phyloP scores from a whole-genome alignment of 2,113 vertebrate species.

The Plectropomus leopardus region DNA sequence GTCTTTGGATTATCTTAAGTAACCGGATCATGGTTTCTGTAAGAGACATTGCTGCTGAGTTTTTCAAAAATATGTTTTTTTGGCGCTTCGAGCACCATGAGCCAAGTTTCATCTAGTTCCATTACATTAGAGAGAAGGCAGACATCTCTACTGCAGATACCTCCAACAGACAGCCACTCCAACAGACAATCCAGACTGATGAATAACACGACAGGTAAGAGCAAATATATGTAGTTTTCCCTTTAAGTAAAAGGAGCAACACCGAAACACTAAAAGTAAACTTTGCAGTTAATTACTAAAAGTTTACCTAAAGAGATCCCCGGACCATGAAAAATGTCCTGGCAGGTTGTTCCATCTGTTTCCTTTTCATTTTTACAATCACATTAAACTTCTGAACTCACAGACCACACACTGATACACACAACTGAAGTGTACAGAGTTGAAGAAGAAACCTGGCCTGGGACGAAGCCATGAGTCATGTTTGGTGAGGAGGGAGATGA shows the following conservation, averaged over 20 bases:
- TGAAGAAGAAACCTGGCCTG: neutral
- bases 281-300: neutral
- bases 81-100: too few relatives aligned
- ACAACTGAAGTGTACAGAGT: neutral
- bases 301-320: neutral
- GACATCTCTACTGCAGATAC: too few relatives aligned
- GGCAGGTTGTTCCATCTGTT: conserved; percentile 9
- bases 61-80: too few relatives aligned
- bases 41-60: too few relatives aligned
- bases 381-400: neutral
- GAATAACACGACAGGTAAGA: too few relatives aligned
- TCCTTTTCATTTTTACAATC: conserved; percentile 10
- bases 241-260: neutral
- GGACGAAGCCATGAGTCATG: neutral
- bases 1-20: too few relatives aligned
- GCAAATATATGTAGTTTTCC: too few relatives aligned
- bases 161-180: too few relatives aligned
- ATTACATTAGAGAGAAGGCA: too few relatives aligned
- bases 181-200: too few relatives aligned
- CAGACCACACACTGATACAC: conserved; percentile 11
- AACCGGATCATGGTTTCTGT: too few relatives aligned
- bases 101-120: too few relatives aligned
- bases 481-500: neutral
- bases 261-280: neutral
- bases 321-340: neutral